phyloP scores from a whole-genome alignment of 2,113 vertebrate genomes.

The Sigmodon hispidus region DNA sequence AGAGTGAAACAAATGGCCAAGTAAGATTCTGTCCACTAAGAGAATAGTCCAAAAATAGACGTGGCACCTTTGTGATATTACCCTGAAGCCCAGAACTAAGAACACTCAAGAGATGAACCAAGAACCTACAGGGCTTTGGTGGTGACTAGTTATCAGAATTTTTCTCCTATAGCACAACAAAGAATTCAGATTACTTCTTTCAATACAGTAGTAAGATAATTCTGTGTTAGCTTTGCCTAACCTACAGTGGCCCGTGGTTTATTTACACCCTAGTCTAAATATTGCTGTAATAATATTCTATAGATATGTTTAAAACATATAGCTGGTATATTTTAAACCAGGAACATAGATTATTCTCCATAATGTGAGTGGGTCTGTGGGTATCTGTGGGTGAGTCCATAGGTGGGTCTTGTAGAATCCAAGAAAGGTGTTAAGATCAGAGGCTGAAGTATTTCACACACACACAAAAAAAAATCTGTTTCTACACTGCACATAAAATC shows the following conservation, averaged over 20 bases:
- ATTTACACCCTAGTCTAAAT: neutral
- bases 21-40: neutral
- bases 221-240: neutral
- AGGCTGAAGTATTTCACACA: neutral
- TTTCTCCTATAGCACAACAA: neutral
- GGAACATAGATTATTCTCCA: neutral
- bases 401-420: neutral
- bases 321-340: neutral
- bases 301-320: neutral
- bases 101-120: neutral
- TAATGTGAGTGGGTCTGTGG: neutral
- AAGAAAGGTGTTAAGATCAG: neutral
- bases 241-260: neutral
- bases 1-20: neutral
- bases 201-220: neutral
- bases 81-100: neutral
- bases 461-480: neutral
- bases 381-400: neutral
- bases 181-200: neutral
- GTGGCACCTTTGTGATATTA: neutral
- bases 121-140: neutral
- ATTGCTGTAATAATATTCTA: neutral
- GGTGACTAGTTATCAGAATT: neutral
- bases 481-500: neutral
- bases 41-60: neutral